A percentile compares a stretch with the other conserved stretches of the same genome.
Conservation (phyloP, 2,888 invertebrate genomes). For the Limnephilus rhombicus region DNA sequence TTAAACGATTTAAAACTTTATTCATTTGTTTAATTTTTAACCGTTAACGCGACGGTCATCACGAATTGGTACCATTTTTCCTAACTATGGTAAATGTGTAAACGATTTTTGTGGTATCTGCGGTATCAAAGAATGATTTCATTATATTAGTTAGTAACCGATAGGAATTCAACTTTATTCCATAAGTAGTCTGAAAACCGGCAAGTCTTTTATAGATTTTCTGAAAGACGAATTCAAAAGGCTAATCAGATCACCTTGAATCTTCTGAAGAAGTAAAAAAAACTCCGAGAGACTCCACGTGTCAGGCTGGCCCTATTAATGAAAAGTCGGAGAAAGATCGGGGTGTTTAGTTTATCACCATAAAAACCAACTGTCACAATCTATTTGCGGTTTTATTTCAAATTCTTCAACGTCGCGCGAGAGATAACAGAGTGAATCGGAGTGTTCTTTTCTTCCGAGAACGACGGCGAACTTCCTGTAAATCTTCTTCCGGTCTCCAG, state of each 20-base stretch:
- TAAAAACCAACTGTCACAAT: not conserved
- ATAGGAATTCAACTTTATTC: too few relatives aligned
- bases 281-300: not conserved
- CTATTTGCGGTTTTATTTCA: not conserved
- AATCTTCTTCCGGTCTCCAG: not conserved
- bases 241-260: not conserved
- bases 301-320: not conserved
- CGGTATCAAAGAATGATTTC: too few relatives aligned
- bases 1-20: too few relatives aligned
- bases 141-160: too few relatives aligned
- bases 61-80: too few relatives aligned
- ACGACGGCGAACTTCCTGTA: not conserved
- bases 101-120: too few relatives aligned
- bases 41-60: too few relatives aligned
- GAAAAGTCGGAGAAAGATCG: not conserved
- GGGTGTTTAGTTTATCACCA: not conserved
- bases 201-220: not conserved
- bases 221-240: not conserved
- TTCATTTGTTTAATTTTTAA: too few relatives aligned
- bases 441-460: not conserved
- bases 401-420: not conserved
- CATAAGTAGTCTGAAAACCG: too few relatives aligned
- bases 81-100: too few relatives aligned
- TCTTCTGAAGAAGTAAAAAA: not conserved
- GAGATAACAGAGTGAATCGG: not conserved